Percentiles rank a stretch among this genome's conserved stretches.
These are phyloP conservation scores for Craniophora ligustri DNA, from an alignment of 2,888 invertebrate genomes.

Conservation along the genomic window DNA sequence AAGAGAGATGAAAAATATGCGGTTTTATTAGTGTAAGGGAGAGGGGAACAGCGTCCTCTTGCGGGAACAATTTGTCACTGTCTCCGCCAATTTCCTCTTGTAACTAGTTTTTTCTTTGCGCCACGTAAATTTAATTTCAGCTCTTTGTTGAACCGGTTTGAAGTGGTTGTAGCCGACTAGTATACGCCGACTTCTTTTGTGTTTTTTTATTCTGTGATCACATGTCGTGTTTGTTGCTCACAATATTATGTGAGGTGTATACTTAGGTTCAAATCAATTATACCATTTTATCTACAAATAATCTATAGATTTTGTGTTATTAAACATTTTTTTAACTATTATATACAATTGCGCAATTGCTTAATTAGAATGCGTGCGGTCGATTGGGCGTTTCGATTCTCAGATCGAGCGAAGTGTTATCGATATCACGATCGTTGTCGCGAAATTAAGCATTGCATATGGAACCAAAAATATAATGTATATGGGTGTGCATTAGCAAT, in stretches of 20 bases:
- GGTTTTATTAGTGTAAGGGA: constrained; percentile 61
- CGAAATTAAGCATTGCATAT: too few relatives aligned
- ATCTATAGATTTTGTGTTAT: too few relatives aligned
- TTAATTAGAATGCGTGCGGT: too few relatives aligned
- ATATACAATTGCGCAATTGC: too few relatives aligned
- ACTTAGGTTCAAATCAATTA: too few relatives aligned
- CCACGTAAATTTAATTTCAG: constrained; percentile 87
- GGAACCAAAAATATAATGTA: too few relatives aligned
- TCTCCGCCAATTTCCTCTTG: constrained; percentile 86
- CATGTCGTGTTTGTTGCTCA: constrained; percentile 16
- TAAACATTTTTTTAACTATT: too few relatives aligned
- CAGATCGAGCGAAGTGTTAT: too few relatives aligned
- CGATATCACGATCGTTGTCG: too few relatives aligned
- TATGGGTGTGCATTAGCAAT: too few relatives aligned
- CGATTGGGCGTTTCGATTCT: too few relatives aligned
- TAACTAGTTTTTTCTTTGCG: constrained; percentile 87
- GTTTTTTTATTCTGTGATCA: constrained; percentile 32
- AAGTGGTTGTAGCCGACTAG: constrained; percentile 70
- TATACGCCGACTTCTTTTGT: constrained; percentile 41
- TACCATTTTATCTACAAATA: too few relatives aligned
- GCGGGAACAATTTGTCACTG: constrained; percentile 86
- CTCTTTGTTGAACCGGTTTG: constrained; percentile 80
- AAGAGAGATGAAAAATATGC: constrained; percentile 62
- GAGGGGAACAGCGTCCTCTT: constrained; percentile 70
- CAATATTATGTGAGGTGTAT: neutral